These are phyloP conservation scores for Pandemis heparana DNA, from an alignment of 2,888 invertebrate genomes.

Conservation along the genomic window DNA sequence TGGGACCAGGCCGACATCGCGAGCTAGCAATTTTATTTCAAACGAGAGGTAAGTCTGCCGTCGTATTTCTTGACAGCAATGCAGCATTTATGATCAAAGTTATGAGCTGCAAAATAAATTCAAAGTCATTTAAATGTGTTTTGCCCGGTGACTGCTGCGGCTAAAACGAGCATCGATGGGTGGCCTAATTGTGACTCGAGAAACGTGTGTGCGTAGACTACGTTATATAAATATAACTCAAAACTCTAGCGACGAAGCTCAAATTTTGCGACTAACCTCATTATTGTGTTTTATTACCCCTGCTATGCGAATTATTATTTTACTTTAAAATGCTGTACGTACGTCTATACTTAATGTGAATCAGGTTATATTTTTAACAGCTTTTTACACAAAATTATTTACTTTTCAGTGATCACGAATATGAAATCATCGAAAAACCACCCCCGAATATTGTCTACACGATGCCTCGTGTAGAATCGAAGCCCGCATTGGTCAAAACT, in stretches of 20 bases:
- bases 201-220: conserved; percentile 62
- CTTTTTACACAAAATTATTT: conserved; percentile 31
- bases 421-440: conserved; percentile 94
- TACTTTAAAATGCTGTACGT: background rate
- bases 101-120: conserved; percentile 68
- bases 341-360: background rate
- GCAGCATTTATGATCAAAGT: conserved; percentile 68
- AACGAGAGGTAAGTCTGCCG: conserved; percentile 74
- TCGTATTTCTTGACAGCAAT: conserved; percentile 56
- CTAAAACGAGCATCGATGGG: conserved; percentile 82
- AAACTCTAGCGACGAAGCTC: conserved; percentile 62
- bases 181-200: conserved; percentile 83
- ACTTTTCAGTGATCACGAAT: conserved; percentile 95
- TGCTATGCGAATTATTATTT: conserved; percentile 55
- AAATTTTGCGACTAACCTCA: conserved; percentile 64
- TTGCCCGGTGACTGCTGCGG: conserved; percentile 78
- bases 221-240: conserved; percentile 77
- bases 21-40: conserved; percentile 81
- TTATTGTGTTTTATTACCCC: conserved; percentile 48
- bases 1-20: conserved; percentile 88
- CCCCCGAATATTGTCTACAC: conserved; percentile 75
- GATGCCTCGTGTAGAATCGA: conserved; percentile 70
- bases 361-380: background rate
- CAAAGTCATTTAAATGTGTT: conserved; percentile 60
- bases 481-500: conserved; percentile 67